Evolutionary conservation across 2,888 invertebrate genomes (phyloP).

Genomic region (Seladonia tumulorum): DNA sequence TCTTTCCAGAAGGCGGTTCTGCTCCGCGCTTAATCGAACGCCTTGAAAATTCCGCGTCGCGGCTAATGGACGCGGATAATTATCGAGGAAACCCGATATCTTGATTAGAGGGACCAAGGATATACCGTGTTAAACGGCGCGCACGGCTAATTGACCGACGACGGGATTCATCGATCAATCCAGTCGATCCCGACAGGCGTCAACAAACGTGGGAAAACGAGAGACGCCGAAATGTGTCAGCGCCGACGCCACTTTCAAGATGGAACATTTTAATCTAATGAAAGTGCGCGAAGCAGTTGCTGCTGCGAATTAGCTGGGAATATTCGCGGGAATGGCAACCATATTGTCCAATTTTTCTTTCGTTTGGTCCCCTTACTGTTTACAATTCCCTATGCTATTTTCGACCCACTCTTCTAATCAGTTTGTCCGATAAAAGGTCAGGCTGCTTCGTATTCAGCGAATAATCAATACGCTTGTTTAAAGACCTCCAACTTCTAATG

Average conservation of each 20-base stretch:
- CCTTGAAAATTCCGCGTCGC: conserved; percentile 20
- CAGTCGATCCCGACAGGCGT: conserved; percentile 57
- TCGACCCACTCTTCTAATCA: neutral
- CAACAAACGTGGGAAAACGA: conserved; percentile 58
- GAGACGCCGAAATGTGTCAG: conserved; percentile 39
- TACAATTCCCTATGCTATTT: neutral
- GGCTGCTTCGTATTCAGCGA: neutral
- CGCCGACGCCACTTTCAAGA: neutral
- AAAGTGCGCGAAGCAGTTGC: neutral
- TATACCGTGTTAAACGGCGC: conserved; percentile 46
- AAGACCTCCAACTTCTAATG: too few relatives aligned
- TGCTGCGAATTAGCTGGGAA: neutral
- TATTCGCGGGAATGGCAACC: neutral
- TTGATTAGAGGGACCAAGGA: conserved; percentile 34
- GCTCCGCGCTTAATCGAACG: neutral
- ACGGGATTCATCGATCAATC: conserved; percentile 55
- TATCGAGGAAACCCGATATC: conserved; percentile 51
- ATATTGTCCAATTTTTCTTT: neutral
- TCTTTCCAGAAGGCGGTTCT: neutral
- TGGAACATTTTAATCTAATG: conserved; percentile 3
- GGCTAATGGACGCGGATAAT: conserved; percentile 52
- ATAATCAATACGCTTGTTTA: too few relatives aligned
- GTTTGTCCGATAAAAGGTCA: neutral
- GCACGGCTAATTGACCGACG: conserved; percentile 46
- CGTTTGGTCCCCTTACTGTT: neutral